These are phyloP conservation scores for Machimus atricapillus DNA, from an alignment of 2,888 invertebrate species.

Conservation along the genomic window DNA sequence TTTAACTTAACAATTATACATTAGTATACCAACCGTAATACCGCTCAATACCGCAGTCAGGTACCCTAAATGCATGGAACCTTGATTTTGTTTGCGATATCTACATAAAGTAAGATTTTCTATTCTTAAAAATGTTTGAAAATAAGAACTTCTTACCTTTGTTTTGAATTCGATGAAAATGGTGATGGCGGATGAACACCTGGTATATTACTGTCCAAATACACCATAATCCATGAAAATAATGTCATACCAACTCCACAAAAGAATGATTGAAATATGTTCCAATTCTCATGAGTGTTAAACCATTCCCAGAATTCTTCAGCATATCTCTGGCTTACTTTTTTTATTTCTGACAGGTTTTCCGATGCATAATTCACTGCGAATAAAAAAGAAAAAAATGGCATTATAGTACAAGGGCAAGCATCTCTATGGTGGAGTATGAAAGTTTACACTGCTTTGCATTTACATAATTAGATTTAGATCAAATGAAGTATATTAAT, in stretches of 20 bases:
- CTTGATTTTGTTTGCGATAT: constrained; percentile 55
- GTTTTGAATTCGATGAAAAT: constrained; percentile 65
- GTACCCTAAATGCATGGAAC: constrained; percentile 63
- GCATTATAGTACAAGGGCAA: neutral
- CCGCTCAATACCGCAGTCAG: constrained; percentile 64
- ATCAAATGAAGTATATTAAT: too few species aligned
- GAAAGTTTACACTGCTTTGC: too few species aligned
- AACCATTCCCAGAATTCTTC: constrained; percentile 53
- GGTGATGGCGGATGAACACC: constrained; percentile 69
- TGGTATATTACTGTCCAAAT: constrained; percentile 69
- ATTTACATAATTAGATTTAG: too few species aligned
- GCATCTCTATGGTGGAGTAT: too few species aligned
- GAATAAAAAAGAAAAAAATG: neutral
- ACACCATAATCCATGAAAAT: constrained; percentile 68
- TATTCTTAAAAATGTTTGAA: neutral
- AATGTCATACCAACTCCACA: constrained; percentile 65
- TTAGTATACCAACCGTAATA: constrained; percentile 56
- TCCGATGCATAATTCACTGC: constrained; percentile 50
- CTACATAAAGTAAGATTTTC: constrained; percentile 49
- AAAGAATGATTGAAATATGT: constrained; percentile 53
- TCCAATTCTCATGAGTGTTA: constrained; percentile 51
- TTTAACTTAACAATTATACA: neutral
- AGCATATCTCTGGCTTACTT: constrained; percentile 51
- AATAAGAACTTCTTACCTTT: constrained; percentile 55
- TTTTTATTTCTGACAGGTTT: constrained; percentile 50